A percentile compares a stretch with the other conserved stretches of the same genome.
These are phyloP conservation scores for Drosophila borborema DNA, from an alignment of 2,888 invertebrate species.

Conservation along the genomic window DNA sequence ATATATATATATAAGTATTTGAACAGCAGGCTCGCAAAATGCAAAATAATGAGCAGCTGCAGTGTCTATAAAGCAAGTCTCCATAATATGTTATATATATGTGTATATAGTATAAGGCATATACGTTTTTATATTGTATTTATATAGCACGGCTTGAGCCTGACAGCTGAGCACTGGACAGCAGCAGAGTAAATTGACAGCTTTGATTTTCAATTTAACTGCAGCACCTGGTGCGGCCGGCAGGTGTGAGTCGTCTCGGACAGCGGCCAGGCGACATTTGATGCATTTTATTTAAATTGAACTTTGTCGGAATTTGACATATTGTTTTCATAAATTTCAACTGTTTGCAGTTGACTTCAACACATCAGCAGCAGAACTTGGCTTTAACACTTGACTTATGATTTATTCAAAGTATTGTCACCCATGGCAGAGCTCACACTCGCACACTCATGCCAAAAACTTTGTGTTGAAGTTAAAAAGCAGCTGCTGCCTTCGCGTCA, in stretches of 20 bases:
- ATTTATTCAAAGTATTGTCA: slow-evolving; percentile 76
- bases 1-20: slow-evolving; percentile 11
- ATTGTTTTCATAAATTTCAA: slow-evolving; percentile 11
- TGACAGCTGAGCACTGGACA: slow-evolving; percentile 61
- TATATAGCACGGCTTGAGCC: slow-evolving; percentile 64
- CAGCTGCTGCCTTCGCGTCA: slow-evolving; percentile 54
- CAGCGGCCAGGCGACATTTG: slow-evolving; percentile 7
- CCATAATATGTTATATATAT: slow-evolving; percentile 1
- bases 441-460: slow-evolving; percentile 37
- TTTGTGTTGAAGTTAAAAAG: slow-evolving; percentile 56
- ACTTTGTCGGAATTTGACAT: slow-evolving; percentile 27
- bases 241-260: slow-evolving; percentile 37
- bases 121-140: slow-evolving; percentile 53
- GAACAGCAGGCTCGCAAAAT: slow-evolving; percentile 40
- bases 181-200: slow-evolving; percentile 64
- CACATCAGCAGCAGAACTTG: slow-evolving; percentile 51
- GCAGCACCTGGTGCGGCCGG: slow-evolving; percentile 57
- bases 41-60: slow-evolving; percentile 78
- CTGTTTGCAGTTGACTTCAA: slow-evolving; percentile 11
- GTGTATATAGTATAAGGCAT: neutral
- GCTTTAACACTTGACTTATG: slow-evolving; percentile 57
- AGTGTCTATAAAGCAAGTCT: slow-evolving; percentile 47
- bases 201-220: slow-evolving; percentile 73
- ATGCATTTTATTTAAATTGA: slow-evolving; percentile 42
- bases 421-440: neutral